These are phyloP conservation scores for Babyrousa celebensis DNA, from an alignment of 2,797 vertebrate genomes.

Conservation along the genomic window DNA sequence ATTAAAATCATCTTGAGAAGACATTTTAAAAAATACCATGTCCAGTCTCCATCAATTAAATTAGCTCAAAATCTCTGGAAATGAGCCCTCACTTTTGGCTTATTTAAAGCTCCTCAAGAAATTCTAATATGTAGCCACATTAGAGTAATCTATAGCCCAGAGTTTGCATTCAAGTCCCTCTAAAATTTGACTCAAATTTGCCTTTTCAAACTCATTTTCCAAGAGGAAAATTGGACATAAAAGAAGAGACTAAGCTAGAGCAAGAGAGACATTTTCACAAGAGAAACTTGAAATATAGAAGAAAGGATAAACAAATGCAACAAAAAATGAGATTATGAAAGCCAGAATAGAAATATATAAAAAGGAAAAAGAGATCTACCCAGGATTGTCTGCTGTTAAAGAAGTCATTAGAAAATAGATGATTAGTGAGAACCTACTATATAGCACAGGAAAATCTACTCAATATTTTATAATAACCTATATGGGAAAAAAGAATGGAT, in stretches of 20 bases:
- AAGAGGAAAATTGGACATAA: not conserved
- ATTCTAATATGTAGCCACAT: not conserved
- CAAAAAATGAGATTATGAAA: conserved; percentile 17
- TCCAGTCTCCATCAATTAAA: not conserved
- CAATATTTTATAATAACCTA: too few relatives aligned
- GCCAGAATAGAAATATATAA: not conserved
- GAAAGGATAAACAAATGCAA: not conserved
- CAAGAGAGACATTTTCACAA: not conserved
- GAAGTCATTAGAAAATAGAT: not conserved
- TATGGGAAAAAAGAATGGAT: too few relatives aligned
- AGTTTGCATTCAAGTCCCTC: not conserved
- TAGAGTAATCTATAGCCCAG: not conserved
- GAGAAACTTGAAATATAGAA: not conserved
- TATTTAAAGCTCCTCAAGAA: not conserved
- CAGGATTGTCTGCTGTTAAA: not conserved
- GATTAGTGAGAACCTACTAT: too few relatives aligned
- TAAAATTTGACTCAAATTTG: conserved; percentile 7
- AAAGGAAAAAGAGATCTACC: not conserved
- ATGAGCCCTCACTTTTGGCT: not conserved
- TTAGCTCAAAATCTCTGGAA: conserved; percentile 11
- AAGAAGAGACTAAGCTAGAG: not conserved
- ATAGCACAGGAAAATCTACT: too few relatives aligned
- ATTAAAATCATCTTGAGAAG: not conserved
- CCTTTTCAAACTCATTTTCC: conserved; percentile 15
- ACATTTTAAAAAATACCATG: not conserved